Evolutionary conservation across 2,888 invertebrate genomes (phyloP).

Genomic region (Allygus modestus): DNA sequence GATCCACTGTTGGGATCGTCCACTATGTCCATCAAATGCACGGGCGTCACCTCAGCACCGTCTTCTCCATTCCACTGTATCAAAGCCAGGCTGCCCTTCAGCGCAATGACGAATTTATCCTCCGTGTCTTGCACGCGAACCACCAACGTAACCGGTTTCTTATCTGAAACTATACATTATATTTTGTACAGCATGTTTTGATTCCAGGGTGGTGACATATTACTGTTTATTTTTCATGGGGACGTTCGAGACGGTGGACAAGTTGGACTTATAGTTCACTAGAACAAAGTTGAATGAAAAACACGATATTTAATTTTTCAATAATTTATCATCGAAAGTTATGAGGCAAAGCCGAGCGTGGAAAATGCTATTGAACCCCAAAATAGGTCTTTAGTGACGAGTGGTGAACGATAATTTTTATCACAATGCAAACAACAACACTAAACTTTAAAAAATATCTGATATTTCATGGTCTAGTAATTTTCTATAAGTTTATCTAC

Average conservation of each 20-base stretch:
- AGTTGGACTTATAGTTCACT: too few species aligned
- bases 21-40: not conserved
- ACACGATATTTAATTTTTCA: too few species aligned
- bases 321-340: too few species aligned
- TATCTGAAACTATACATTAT: conserved; percentile 4
- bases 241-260: too few species aligned
- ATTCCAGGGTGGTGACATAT: too few species aligned
- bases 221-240: too few species aligned
- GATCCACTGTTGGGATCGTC: not conserved
- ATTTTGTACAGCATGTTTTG: too few species aligned
- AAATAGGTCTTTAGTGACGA: not conserved
- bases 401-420: conserved; percentile 3
- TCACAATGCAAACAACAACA: not conserved
- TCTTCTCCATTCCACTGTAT: conserved; percentile 32
- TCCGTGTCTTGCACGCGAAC: not conserved
- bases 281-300: too few species aligned
- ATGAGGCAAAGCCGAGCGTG: too few species aligned
- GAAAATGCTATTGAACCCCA: too few species aligned
- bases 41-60: not conserved
- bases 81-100: conserved; percentile 5
- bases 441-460: not conserved
- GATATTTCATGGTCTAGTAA: not conserved
- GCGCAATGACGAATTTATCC: not conserved
- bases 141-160: conserved; percentile 6
- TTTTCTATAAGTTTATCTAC: not conserved